Base-by-base conservation (phyloP, 2,888 invertebrate species). In the Pandemis heparana region DNA sequence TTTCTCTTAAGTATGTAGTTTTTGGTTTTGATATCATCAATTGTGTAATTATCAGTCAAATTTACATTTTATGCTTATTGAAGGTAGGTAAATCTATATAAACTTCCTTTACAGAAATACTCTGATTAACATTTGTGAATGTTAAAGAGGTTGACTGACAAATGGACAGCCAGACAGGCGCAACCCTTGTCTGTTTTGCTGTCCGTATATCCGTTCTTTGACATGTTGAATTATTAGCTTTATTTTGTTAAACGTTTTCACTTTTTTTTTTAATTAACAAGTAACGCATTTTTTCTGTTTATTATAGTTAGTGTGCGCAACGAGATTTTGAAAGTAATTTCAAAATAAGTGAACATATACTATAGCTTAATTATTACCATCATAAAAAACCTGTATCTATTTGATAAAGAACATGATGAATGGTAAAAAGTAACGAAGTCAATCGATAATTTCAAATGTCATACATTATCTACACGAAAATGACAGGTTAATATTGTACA, bases 121-220 rank as follows among this genome's bases (percentile, higher is more conserved):
- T 56, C 56, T 23, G 56, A 56, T 56, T 56, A 56, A 23, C 23
- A 23, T 32, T 32, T 56, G 56, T 56, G 1, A 23, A 56, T 56
- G 56, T 56, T 56, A 12, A 23, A 23, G 56, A 56, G 56, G 23
- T 23, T 56, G 56, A 56, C 56, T 56, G 56, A 23, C 23, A 56
- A 23, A 56, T 56, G 56, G 56, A 23, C 56, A 56, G 56, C 9
- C 56, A 56, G 56, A 56, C 56, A 23, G 56, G 12, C 51, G 16
- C 18, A 56, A 56, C 56, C 56, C 56, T 56, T 56, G 12, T 56
- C 56, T 56, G 56, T 10, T 56, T 56, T 56, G 12, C 56, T 23
- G 56, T 56, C 56, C 56, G 56, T 56, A 9, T 56, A 23, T 56
- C 56, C 56, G 12, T 56, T 5, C 23, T 56, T 56, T 56, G 56